Evolutionary conservation across 1,140 invertebrate species (phyloP).

Genomic region (Drosophila dunni): DNA sequence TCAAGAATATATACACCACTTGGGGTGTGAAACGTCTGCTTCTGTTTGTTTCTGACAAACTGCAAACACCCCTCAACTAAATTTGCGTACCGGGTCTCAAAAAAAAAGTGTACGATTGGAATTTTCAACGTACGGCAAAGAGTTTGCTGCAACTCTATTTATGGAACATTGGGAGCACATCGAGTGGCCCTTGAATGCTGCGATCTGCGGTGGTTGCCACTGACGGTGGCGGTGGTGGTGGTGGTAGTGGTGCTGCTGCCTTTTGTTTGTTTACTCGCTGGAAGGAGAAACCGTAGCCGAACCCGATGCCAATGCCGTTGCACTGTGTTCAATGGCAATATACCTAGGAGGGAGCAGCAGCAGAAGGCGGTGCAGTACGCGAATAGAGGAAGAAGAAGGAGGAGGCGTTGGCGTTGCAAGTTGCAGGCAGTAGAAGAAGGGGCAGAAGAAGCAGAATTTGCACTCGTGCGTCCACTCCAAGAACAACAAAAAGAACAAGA

Average conservation of each 20-base stretch:
- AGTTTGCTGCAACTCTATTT: conserved; percentile 62
- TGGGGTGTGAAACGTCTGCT: too few relatives aligned
- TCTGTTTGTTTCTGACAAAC: too few relatives aligned
- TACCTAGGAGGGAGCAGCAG: not conserved
- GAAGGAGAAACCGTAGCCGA: conserved; percentile 49
- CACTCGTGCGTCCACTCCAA: conserved; percentile 72
- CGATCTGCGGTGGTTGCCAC: conserved; percentile 37
- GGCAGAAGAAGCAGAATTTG: conserved; percentile 21
- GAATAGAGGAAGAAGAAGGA: not conserved
- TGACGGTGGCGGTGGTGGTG: conserved; percentile 24
- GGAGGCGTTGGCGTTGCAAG: not conserved
- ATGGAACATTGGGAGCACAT: conserved; percentile 61
- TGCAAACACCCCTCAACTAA: too few relatives aligned
- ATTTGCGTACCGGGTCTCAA: too few relatives aligned
- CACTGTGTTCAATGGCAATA: conserved; percentile 55
- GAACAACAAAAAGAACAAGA: conserved; percentile 18
- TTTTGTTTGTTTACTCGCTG: conserved; percentile 63
- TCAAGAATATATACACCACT: too few relatives aligned
- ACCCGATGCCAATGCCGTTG: conserved; percentile 45
- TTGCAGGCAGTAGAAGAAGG: too few relatives aligned
- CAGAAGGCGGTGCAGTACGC: not conserved
- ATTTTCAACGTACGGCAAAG: conserved; percentile 48
- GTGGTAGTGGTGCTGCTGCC: conserved; percentile 16
- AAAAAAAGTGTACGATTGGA: conserved; percentile 33
- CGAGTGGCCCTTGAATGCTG: conserved; percentile 40